Evolutionary conservation across 2,113 vertebrate genomes (phyloP), one percentile per base, ranked within the genome.

Genomic region (Dicrurus megarhynchus): DNA sequence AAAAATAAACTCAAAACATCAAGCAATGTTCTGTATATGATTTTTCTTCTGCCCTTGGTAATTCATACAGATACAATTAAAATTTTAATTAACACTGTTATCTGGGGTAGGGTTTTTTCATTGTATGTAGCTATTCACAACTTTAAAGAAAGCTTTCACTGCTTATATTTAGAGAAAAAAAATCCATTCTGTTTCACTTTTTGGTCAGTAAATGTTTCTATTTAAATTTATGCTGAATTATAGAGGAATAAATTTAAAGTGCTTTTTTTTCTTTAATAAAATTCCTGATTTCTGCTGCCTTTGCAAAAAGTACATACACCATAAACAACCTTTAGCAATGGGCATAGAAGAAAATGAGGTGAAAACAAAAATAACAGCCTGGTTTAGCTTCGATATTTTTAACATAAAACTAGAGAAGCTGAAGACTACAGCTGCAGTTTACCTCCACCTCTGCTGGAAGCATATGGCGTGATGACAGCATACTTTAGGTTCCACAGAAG

Each of bases 11-110:
- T 2, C 18, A 41, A 88, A 93, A 52, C 26, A 93, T 87, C 86
- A 90, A 76, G 57, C 35, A 47, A 11, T 49, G 7, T 74, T 95
- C 69, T 93, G 13, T 68, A 30, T 92, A 77, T 52, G 53, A 84
- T 65, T 75, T 96, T 81, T 59, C 37, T 84, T 74, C 49, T 95
- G 55, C 64, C 79, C 56, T 95, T 87, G 44, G 65, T 79, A 78
- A 81, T 96, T 96, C 76, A 71, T 85, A 82, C 6, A 87, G 67
- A 93, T 88, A 82, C 37, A 97, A 89, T 97, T 85, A 93, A 89
- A 96, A 77, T 65, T 96, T 91, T 95, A 94, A 91, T 91, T 97
- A 97, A 90, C 37, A n/a, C 13, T 56, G 17, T 59, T 96, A 89
- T 96, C 71, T 90, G 59, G 20, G 24, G 23, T 71, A 67, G 16